Evolutionary conservation across 2,888 invertebrate species (phyloP).

Genomic region (Nebria brevicollis): DNA sequence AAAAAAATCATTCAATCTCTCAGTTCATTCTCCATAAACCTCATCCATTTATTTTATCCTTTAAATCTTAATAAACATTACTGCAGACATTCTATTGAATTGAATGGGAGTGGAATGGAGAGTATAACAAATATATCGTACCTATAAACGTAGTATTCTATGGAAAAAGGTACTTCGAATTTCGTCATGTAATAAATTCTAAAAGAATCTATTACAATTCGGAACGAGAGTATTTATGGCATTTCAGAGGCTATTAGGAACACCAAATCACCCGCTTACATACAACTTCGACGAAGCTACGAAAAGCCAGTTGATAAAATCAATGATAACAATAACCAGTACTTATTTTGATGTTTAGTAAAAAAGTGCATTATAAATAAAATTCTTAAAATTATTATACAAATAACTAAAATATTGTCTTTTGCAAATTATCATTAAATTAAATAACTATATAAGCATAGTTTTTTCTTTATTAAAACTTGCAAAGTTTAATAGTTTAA

Average conservation of each 20-base stretch:
- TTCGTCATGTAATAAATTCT: conserved; percentile 14
- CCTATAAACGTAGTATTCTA: background rate
- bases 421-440: no score
- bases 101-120: background rate
- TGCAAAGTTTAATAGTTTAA: no score
- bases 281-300: background rate
- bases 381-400: no score
- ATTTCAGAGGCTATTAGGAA: conserved; percentile 13
- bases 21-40: background rate
- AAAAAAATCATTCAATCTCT: background rate
- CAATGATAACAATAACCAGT: background rate
- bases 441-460: no score
- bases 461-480: no score
- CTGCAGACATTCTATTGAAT: background rate
- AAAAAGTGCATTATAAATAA: no score
- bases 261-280: conserved; percentile 15
- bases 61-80: background rate
- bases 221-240: conserved; percentile 16
- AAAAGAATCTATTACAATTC: conserved; percentile 13
- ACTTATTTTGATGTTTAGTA: background rate
- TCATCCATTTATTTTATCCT: background rate
- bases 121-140: background rate
- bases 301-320: conserved; percentile 3
- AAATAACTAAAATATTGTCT: no score
- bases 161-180: background rate